Base-by-base conservation (phyloP, 2,888 invertebrate genomes). In the Eutolmus rufibarbis region DNA sequence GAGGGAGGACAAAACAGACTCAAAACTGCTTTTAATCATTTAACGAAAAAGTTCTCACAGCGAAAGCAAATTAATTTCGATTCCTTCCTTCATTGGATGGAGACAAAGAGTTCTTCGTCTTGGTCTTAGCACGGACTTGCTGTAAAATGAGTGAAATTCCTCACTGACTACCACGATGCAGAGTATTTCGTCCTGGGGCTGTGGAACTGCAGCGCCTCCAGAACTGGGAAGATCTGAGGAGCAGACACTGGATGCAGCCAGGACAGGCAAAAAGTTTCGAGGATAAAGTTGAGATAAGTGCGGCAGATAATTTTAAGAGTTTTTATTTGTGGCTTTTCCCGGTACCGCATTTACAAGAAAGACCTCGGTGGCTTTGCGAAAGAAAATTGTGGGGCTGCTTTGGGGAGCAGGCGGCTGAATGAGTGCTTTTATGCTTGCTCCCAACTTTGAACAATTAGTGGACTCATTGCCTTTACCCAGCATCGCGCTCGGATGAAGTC, bases 281-380 rank as follows among this genome's bases (percentile, higher is more conserved):
- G 79, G 79, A 79, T 51, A 79, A 79, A 79, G 51, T 79, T 79
- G n/a, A 79, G 79, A 79, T 79, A 79, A 79, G 79, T 79, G 51
- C 79, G 46, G 51, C 79, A 79, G 79, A 79, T 79, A 79, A 79
- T 79, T 79, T 79, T 31, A 79, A 31, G 51, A 51, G 51, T 79
- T 79, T 79, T 79, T 79, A 79, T 51, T 66, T 79, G 46, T 40
- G 79, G 51, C 51, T 66, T n/a, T 79, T 31, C 31, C 51, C 1
- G 16, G 14, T 51, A 31, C 79, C 79, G 31, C 79, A 79, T 79
- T 23, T 51, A 51, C 28, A 79, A 79, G 51, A 23, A 51, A 34
- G 16, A 79, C 66, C 28, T 66, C 23, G 66, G 23, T 51, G 8
- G 31, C 51, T 31, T 12, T 28, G 12, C 23, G 4, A 66, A 66